Evolutionary conservation across 2,888 invertebrate species (phyloP).

Genomic region (Linnaemya vulpina): DNA sequence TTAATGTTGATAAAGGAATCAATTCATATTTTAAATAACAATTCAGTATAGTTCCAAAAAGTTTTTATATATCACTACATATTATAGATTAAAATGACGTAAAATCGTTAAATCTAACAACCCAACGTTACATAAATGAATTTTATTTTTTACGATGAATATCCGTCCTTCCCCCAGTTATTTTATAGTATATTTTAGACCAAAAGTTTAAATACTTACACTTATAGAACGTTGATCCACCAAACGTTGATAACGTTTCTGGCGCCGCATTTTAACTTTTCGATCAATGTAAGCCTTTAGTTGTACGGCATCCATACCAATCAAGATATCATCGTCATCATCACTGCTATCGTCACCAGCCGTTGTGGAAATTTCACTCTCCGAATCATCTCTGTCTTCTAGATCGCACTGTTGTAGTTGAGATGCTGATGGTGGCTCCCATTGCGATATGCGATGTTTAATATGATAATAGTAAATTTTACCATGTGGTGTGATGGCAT

Average conservation of each 20-base stretch:
- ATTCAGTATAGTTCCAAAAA: too few relatives aligned
- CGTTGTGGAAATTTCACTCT: conserved; percentile 73
- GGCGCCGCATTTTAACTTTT: conserved; percentile 84
- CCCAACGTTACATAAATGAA: too few relatives aligned
- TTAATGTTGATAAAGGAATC: too few relatives aligned
- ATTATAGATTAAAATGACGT: too few relatives aligned
- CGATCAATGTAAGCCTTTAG: conserved; percentile 80
- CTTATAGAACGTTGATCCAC: conserved; percentile 87
- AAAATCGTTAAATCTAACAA: too few relatives aligned
- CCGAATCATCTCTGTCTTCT: conserved; percentile 71
- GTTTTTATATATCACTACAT: too few relatives aligned
- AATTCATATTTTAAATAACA: too few relatives aligned
- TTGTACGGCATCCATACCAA: conserved; percentile 76
- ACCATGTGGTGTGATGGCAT: conserved; percentile 91
- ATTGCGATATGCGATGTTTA: conserved; percentile 89
- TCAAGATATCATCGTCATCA: conserved; percentile 75
- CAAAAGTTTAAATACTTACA: conserved; percentile 74
- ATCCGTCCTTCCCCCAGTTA: too few relatives aligned
- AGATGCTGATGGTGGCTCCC: conserved; percentile 87
- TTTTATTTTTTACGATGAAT: too few relatives aligned
- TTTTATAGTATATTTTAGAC: too few relatives aligned
- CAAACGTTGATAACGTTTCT: conserved; percentile 83
- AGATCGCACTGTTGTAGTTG: conserved; percentile 75
- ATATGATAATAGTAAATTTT: conserved; percentile 96
- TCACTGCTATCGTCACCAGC: conserved; percentile 73